Evolutionary conservation across 2,113 vertebrate species (phyloP).

Genomic region (Xiphophorus maculatus): DNA sequence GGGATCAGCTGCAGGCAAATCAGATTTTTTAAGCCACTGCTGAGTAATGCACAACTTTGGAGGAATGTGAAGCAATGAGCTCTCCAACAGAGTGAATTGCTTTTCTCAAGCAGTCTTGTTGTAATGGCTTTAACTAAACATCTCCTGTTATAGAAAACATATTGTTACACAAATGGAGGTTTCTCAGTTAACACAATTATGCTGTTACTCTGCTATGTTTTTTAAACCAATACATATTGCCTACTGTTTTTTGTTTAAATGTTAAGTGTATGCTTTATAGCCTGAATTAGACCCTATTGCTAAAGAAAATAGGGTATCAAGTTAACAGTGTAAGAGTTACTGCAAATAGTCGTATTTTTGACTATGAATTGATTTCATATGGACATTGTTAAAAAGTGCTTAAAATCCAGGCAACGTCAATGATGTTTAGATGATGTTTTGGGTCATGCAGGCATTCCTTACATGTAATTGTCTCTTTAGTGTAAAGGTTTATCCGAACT

Average conservation of each 20-base stretch:
- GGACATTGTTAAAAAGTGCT: neutral
- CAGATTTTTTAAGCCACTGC: conserved; percentile 52
- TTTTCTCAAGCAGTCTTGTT: conserved; percentile 20
- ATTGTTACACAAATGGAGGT: conserved; percentile 23
- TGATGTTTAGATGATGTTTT: neutral
- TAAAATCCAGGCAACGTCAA: neutral
- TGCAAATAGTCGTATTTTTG: neutral
- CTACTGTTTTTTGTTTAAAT: neutral
- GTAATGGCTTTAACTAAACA: conserved; percentile 32
- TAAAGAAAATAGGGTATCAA: neutral
- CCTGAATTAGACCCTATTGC: neutral
- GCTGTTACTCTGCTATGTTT: neutral
- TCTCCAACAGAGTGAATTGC: conserved; percentile 52
- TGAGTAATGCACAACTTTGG: conserved; percentile 45
- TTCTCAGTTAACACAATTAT: neutral
- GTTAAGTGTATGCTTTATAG: neutral
- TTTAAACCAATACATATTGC: neutral
- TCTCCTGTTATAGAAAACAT: conserved; percentile 27
- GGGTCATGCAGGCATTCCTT: neutral
- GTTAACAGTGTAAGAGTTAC: neutral
- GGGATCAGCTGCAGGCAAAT: conserved; percentile 66
- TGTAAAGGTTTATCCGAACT: neutral
- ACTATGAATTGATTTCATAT: neutral
- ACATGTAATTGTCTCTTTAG: neutral
- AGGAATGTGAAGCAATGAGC: conserved; percentile 55